Percentiles rank a stretch among this genome's conserved stretches.
phyloP scores from a whole-genome alignment of 2,797 vertebrate genomes.

The Phrynocephalus vlangalii region DNA sequence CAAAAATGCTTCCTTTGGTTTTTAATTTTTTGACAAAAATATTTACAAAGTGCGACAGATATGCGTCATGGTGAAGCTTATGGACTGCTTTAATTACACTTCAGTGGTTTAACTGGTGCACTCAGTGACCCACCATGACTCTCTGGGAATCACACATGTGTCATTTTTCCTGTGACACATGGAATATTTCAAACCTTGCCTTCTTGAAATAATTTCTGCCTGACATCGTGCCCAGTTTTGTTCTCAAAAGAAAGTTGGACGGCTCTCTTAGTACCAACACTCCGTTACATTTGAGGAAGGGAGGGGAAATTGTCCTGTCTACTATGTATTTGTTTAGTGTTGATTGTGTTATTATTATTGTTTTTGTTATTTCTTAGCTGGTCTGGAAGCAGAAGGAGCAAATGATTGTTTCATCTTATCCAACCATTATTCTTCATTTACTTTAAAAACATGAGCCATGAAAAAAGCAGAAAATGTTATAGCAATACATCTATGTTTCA shows the following conservation, averaged over 20 bases:
- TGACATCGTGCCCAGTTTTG: not conserved
- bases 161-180: not conserved
- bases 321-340: not conserved
- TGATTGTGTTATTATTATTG: not conserved
- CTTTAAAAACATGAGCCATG: not conserved
- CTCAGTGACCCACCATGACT: not conserved
- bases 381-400: not conserved
- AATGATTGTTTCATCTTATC: not conserved
- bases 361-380: not conserved
- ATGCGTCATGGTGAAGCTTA: not conserved
- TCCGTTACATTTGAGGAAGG: not conserved
- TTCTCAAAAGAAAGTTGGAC: not conserved
- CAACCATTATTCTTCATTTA: not conserved
- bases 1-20: constrained; percentile 2
- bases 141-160: not conserved
- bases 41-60: not conserved
- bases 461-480: not conserved
- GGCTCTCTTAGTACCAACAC: not conserved
- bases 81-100: not conserved
- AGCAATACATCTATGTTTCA: not conserved
- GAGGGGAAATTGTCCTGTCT: not conserved
- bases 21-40: not conserved
- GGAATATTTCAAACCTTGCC: not conserved
- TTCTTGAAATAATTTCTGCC: not conserved
- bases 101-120: not conserved